These are phyloP conservation scores for Onychorhynchus coronatus DNA, from an alignment of 2,113 vertebrate species.

Conservation along the genomic window DNA sequence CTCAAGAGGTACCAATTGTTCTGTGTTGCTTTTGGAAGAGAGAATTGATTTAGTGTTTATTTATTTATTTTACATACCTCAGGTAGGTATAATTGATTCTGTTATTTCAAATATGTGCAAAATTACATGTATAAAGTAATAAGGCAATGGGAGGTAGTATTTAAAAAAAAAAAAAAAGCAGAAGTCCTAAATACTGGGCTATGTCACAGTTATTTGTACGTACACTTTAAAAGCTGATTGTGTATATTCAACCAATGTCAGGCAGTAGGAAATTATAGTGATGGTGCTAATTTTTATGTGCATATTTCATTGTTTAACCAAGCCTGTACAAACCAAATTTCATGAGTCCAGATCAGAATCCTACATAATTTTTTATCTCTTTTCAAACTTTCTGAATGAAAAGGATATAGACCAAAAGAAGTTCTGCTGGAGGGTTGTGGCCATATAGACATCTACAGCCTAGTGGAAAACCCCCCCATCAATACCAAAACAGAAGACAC, in stretches of 20 bases:
- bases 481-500: not conserved
- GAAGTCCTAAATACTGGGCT: not conserved
- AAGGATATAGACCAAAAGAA: not conserved
- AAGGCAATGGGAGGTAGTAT: not conserved
- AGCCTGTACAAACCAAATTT: not conserved
- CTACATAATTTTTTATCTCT: not conserved
- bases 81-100: not conserved
- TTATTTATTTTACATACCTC: not conserved
- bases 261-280: not conserved
- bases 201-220: not conserved
- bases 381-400: not conserved
- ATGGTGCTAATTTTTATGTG: not conserved
- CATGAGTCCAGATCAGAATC: not conserved
- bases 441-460: not conserved
- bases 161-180: not conserved
- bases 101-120: not conserved
- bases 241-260: not conserved
- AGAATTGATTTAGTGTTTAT: not conserved
- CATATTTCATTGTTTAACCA: not conserved
- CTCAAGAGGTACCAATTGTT: not conserved
- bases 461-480: not conserved
- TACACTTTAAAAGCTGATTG: not conserved
- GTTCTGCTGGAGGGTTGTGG: not conserved
- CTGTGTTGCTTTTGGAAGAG: not conserved
- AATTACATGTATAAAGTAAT: not conserved